Percentiles rank a stretch among this genome's conserved stretches.
phyloP scores from a whole-genome alignment of 30 jellyfish, hydroid and myxozoan genomes.

The Clytia hemisphaerica region DNA sequence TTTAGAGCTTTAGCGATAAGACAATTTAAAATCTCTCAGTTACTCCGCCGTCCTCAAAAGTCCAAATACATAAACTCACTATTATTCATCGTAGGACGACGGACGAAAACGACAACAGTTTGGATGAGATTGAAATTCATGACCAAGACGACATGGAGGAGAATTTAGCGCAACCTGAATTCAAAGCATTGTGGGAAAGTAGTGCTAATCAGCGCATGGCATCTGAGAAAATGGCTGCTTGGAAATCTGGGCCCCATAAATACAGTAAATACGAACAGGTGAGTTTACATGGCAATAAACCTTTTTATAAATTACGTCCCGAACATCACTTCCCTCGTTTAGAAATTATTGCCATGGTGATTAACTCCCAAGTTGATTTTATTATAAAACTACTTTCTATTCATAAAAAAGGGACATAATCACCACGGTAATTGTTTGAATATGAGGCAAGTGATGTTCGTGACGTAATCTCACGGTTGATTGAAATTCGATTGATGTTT shows the following conservation, averaged over 20 bases:
- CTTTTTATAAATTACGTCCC: background rate
- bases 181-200: slow-evolving; percentile 84
- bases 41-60: too few species aligned
- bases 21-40: background rate
- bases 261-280: slow-evolving; percentile 71
- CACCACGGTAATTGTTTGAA: too few species aligned
- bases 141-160: slow-evolving; percentile 61
- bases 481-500: too few species aligned
- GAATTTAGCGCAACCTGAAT: slow-evolving; percentile 74
- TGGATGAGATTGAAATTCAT: background rate
- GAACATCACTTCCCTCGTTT: background rate
- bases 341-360: too few species aligned
- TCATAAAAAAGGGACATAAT: too few species aligned
- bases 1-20: background rate
- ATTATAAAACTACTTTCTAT: background rate
- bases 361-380: too few species aligned
- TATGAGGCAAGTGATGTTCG: too few species aligned
- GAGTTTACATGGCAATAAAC: background rate
- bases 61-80: too few species aligned
- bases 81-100: too few species aligned
- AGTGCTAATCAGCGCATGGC: slow-evolving; percentile 14
- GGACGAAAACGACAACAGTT: too few species aligned
- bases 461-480: too few species aligned
- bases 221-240: slow-evolving; percentile 4
- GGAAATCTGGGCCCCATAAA: slow-evolving; percentile 57